phyloP scores from a whole-genome alignment of 1,140 invertebrate genomes.

The Watersipora subatra region DNA sequence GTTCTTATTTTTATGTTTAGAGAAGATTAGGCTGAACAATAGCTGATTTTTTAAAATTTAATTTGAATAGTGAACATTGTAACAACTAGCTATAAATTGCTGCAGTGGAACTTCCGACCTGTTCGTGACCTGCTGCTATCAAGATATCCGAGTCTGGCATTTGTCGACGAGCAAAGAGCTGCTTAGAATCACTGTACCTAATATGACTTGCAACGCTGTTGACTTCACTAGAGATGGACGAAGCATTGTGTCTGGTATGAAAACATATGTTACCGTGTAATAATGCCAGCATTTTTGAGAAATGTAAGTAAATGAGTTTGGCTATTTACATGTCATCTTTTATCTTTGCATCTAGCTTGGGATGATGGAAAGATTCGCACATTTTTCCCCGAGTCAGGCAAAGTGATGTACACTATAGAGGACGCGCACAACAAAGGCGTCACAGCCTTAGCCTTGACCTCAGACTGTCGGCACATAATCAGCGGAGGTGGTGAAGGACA shows the following conservation, averaged over 20 bases:
- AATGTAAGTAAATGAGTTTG: background rate
- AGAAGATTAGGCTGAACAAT: too few species aligned
- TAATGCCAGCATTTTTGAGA: background rate
- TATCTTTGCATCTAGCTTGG: constrained; percentile 68
- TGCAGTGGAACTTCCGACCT: constrained; percentile 47
- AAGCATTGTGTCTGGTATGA: constrained; percentile 56
- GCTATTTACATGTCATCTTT: constrained; percentile 9
- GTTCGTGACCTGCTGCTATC: constrained; percentile 67
- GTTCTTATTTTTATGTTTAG: too few species aligned
- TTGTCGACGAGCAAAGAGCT: constrained; percentile 59
- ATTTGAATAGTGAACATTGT: too few species aligned
- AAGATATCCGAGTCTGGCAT: constrained; percentile 74
- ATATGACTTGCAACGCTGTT: constrained; percentile 67
- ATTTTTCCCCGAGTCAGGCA: constrained; percentile 67
- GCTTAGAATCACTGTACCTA: constrained; percentile 64
- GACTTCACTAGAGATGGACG: constrained; percentile 63
- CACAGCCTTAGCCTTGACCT: constrained; percentile 58
- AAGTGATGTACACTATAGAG: constrained; percentile 60
- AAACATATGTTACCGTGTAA: background rate
- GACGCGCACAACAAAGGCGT: constrained; percentile 77
- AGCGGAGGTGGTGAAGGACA: constrained; percentile 77
- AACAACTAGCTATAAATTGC: too few species aligned
- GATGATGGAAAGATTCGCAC: constrained; percentile 59
- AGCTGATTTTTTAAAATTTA: too few species aligned
- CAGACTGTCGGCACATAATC: constrained; percentile 56